A percentile compares a stretch with the other conserved stretches of the same genome.
These are phyloP conservation scores for Radopholus similis DNA, from an alignment of 1,140 invertebrate species.

Conservation along the genomic window DNA sequence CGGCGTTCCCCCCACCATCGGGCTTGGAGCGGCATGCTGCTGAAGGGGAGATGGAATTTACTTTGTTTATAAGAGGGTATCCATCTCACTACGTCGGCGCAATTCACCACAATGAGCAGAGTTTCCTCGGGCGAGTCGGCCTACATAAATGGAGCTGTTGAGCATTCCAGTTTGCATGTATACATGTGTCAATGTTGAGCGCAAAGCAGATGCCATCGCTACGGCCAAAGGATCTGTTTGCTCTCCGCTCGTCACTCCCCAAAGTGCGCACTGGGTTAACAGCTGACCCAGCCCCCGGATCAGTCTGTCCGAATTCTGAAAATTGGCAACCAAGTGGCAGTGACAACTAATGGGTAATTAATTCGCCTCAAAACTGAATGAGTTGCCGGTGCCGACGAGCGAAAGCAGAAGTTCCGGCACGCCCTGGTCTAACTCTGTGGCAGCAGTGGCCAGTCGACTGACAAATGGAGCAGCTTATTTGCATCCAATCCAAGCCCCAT, in stretches of 20 bases:
- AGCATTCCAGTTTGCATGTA: too few relatives aligned
- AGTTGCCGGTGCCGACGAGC: conserved; percentile 50
- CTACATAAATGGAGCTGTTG: too few relatives aligned
- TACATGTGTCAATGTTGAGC: conserved; percentile 30
- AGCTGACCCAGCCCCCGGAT: conserved; percentile 25
- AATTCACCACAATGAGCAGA: conserved; percentile 28
- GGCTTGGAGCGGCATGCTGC: background rate
- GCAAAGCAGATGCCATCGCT: conserved; percentile 19
- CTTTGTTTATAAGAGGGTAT: background rate
- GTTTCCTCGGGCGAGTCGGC: conserved; percentile 23
- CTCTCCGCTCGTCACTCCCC: conserved; percentile 45
- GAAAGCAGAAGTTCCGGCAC: conserved; percentile 51
- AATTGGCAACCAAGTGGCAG: background rate
- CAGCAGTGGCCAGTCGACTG: conserved; percentile 13
- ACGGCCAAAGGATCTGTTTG: conserved; percentile 37
- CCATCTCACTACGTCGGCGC: conserved; percentile 16
- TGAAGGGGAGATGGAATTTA: background rate
- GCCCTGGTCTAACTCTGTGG: conserved; percentile 33
- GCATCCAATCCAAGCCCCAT: too few relatives aligned
- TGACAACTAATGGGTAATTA: background rate
- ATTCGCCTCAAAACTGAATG: conserved; percentile 39
- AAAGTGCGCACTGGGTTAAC: conserved; percentile 34
- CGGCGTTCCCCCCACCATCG: background rate
- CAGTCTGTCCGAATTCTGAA: conserved; percentile 17
- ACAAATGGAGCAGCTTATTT: background rate